phyloP scores from a whole-genome alignment of 2,888 invertebrate genomes.

The Empis livida region DNA sequence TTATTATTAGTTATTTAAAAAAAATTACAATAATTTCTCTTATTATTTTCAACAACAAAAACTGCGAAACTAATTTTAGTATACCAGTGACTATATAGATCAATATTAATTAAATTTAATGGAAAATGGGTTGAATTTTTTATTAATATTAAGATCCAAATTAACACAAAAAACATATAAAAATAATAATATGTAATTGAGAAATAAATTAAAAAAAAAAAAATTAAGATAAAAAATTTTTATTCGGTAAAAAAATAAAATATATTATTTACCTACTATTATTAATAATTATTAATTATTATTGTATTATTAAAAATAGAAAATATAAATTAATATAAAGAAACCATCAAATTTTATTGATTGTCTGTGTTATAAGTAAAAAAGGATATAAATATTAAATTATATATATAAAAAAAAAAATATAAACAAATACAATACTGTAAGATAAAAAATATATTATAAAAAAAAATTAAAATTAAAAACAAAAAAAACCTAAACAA shows the following conservation, averaged over 20 bases:
- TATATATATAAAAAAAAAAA: neutral
- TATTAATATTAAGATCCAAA: neutral
- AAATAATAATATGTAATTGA: conserved; percentile 6
- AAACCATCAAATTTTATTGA: conserved; percentile 14
- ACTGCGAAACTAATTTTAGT: no score
- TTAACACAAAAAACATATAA: conserved; percentile 6
- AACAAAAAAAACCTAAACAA: conserved; percentile 3
- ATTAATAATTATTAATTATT: conserved; percentile 10
- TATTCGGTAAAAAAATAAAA: neutral
- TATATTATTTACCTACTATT: conserved; percentile 12
- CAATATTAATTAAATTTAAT: no score
- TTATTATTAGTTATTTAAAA: no score
- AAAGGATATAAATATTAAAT: neutral
- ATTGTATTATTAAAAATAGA: no score
- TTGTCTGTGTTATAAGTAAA: conserved; percentile 18
- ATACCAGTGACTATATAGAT: no score
- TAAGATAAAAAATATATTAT: neutral
- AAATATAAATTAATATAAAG: conserved; percentile 4
- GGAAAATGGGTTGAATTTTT: conserved; percentile 2
- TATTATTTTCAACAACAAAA: no score
- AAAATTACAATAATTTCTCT: no score
- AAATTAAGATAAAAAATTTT: conserved; percentile 7
- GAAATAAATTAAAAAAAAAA: conserved; percentile 8
- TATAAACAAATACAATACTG: neutral
- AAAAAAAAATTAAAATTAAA: neutral